These are phyloP conservation scores for Laupala kohalensis DNA, from an alignment of 1,140 invertebrate genomes.

Conservation along the genomic window DNA sequence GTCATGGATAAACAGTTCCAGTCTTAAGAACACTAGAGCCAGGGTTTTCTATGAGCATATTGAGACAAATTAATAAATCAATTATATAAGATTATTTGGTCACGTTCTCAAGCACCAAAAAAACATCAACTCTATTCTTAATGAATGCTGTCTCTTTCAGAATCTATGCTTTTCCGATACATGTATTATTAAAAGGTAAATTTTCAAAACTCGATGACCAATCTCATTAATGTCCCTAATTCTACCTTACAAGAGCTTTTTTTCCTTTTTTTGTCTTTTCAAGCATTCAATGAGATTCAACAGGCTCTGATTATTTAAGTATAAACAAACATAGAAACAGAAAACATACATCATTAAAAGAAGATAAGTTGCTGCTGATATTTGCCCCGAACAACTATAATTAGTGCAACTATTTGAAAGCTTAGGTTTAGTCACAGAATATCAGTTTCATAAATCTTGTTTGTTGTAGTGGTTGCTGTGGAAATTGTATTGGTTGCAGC, in stretches of 20 bases:
- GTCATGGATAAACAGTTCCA: background rate
- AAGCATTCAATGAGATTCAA: background rate
- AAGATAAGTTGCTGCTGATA: background rate
- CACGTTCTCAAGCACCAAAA: background rate
- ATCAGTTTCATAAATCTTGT: constrained; percentile 76
- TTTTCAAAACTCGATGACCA: background rate
- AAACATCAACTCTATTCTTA: background rate
- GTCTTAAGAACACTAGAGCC: background rate
- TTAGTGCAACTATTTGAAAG: constrained; percentile 2
- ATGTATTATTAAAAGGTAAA: background rate
- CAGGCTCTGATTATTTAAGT: background rate
- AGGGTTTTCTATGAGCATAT: background rate
- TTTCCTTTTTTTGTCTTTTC: background rate
- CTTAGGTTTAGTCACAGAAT: constrained; percentile 53
- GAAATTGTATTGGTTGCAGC: constrained; percentile 17
- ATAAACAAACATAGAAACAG: background rate
- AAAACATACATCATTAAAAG: background rate
- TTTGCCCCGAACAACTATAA: background rate
- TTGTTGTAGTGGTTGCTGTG: constrained; percentile 28
- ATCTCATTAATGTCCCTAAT: background rate
- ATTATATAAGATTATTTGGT: background rate
- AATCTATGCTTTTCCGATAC: background rate
- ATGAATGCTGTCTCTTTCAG: background rate
- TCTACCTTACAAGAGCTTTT: background rate
- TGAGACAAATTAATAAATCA: background rate